A percentile compares a stretch with the other conserved stretches of the same genome.
These are phyloP conservation scores for Orycteropus afer DNA, from an alignment of 2,113 vertebrate genomes.

Conservation along the genomic window DNA sequence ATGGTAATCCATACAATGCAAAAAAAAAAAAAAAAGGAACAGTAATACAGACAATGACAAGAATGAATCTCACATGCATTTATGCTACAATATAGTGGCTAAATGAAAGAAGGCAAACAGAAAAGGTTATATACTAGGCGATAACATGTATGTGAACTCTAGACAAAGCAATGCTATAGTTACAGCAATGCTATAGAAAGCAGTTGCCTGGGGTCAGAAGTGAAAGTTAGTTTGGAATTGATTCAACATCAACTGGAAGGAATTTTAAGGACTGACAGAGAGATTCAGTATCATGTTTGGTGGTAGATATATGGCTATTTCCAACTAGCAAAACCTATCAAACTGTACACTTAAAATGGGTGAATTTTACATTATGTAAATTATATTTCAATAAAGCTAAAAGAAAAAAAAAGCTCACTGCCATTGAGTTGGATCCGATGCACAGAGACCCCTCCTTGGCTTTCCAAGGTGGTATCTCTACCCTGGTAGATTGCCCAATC, in stretches of 20 bases:
- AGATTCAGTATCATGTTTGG: neutral
- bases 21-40: no score
- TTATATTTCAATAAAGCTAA: no score
- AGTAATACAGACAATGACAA: rapidly evolving
- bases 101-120: neutral
- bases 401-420: no score
- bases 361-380: neutral
- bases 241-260: neutral
- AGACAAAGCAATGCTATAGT: no score
- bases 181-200: no score
- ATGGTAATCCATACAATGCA: no score
- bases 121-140: rapidly evolving
- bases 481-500: no score
- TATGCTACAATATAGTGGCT: neutral
- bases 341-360: neutral
- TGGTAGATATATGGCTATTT: neutral
- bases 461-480: no score
- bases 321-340: neutral
- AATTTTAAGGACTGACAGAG: neutral
- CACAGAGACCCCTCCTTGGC: no score
- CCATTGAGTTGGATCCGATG: no score
- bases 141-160: rapidly evolving
- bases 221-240: no score
- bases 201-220: neutral
- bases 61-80: no score